Base-by-base conservation (phyloP, 2,888 invertebrate genomes). In the Pammene aurita region DNA sequence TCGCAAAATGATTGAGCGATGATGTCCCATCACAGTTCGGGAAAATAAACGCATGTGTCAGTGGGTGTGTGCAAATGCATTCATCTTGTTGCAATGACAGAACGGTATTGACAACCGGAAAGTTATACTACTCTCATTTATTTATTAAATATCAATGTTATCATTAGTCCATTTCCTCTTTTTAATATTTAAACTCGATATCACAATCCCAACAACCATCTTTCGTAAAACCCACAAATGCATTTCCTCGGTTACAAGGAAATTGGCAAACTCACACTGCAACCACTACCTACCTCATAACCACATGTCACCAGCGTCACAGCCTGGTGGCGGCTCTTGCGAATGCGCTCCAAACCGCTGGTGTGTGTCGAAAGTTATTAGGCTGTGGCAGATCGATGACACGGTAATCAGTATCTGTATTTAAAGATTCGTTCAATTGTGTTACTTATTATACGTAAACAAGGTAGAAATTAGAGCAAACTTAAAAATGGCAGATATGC, bases 311-410 rank as follows among this genome's bases (percentile, higher is more conserved):
- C 63, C 41, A 44, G 48, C 44, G 65, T 56, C 57, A 66, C 65
- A 66, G 65, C 35, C 66, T 50, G 14, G 16, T 44, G 34, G 42
- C 56, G 48, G 41, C 9, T 16, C 55, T 41, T 62, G 56, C 56
- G 16, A 56, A 38, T 42, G 14, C 41, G 26, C 9, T 26, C 34
- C 1, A 26, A 26, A 50, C 56, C 35, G 41, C 41, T 41, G 14
- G 56, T n/a, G 14, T 38, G 38, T 42, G 50, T 14, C 57, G 57
- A 63, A 35, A 57, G 38, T 68, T 58, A 68, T 46, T 64, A 68
- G 68, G 26, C 63, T 68, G 63, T 68, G 67, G 63, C 63, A 41
- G 16, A 63, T 63, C 50, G 57, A 64, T 64, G 34, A 9, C 34
- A 34, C 34, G n/a, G 34, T 4, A 6, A n/a, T 34, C 7, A 34